Base-by-base conservation (phyloP, 2,888 invertebrate species). In the Julus scandinavius region DNA sequence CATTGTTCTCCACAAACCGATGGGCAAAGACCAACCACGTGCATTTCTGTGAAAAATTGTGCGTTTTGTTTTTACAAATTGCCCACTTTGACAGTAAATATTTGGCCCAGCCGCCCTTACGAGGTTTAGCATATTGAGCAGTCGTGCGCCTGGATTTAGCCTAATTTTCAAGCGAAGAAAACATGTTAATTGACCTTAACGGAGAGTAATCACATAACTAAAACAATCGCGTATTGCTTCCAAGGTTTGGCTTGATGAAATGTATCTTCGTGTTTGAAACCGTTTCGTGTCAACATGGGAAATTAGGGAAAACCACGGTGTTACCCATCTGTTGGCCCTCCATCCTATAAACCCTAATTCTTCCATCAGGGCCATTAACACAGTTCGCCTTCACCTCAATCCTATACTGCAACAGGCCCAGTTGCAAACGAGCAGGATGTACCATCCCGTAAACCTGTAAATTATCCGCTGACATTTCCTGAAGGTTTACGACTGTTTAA, bases 361-460 rank as follows among this genome's bases (percentile, higher is more conserved):
- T 20, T 72, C 72, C 72, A 72, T 72, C 72, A 72, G 72, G 72
- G 72, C 72, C 72, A 72, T 29, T 72, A 72, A 72, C 72, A 72
- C 72, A 20, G 72, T 72, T 72, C 72, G 72, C 72, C 72, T 72
- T 72, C 72, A 72, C 72, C 72, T 72, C 72, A 72, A 72, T 72
- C 72, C 29, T 72, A 20, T 72, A 72, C 72, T 72, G 72, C 29
- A 29, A 72, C 72, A 72, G 72, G 20, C 72, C 72, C 72, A 72
- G 20, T 72, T 72, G 72, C 72, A 20, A 72, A 72, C 72, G 72
- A 72, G 72, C 72, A 72, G 72, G 72, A 72, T 72, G 72, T 72
- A 72, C 72, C 72, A 72, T 20, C 72, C 72, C 20, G 72, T 72
- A 72, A 72, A 72, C 72, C 72, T 72, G 72, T 72, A 72, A 72